phyloP scores from a whole-genome alignment of 35 echinoderm and acorn worm species.

The Apostichopus parvimensis region DNA sequence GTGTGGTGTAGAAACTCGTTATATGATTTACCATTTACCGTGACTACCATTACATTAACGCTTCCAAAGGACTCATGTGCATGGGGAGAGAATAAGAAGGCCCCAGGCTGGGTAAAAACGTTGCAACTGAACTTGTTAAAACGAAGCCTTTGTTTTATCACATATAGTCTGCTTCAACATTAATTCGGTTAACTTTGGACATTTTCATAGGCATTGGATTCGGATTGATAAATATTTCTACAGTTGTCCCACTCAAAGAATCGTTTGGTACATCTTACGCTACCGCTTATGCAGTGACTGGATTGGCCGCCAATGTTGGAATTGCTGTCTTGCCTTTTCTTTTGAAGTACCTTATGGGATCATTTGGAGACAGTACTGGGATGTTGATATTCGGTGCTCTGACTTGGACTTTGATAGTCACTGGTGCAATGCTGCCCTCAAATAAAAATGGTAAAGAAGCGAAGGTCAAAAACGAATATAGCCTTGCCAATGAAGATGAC shows the following conservation, averaged over 20 bases:
- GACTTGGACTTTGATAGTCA: not conserved
- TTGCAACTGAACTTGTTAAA: not conserved
- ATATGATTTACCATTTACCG: too few species aligned
- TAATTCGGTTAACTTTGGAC: not conserved
- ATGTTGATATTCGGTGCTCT: slow-evolving; percentile 13
- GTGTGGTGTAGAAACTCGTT: too few species aligned
- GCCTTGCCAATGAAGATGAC: too few species aligned
- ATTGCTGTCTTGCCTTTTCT: not conserved
- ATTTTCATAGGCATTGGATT: slow-evolving; percentile 8
- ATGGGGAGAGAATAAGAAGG: too few species aligned
- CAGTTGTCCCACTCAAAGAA: not conserved
- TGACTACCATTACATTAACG: too few species aligned
- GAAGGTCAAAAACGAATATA: too few species aligned
- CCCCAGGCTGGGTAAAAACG: too few species aligned
- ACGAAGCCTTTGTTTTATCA: not conserved
- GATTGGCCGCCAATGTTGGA: not conserved
- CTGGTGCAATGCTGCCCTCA: not conserved
- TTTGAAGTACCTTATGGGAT: not conserved
- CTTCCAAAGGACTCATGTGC: too few species aligned
- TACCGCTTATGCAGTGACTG: not conserved
- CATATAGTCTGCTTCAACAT: not conserved
- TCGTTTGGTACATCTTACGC: not conserved
- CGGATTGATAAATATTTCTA: slow-evolving; percentile 24
- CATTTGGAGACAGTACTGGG: not conserved
- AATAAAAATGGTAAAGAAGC: not conserved